Base-by-base conservation (phyloP, 2,888 invertebrate genomes). In the Ichneumoninae sp. region DNA sequence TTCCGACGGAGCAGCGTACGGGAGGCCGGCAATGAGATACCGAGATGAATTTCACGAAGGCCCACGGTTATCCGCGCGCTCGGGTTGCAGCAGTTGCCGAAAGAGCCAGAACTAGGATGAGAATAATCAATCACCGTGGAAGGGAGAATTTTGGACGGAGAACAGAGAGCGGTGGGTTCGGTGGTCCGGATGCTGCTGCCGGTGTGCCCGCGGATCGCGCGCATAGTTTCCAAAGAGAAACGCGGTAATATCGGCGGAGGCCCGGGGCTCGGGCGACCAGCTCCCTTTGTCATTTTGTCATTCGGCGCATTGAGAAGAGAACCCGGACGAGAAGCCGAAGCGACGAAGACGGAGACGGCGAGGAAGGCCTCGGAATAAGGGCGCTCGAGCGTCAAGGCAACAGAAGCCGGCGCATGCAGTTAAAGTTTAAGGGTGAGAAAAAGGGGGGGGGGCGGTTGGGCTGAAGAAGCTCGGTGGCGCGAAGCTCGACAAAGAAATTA, bases 221-320 rank as follows among this genome's bases (percentile, higher is more conserved):
- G 91, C 93, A 92, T 93, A 92, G 92, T 93, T 93, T 90, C 91
- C 88, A 90, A 92, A 92, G 91, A 92, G 91, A 92, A 93, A 92
- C 90, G 74, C 81, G 92, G 93, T 92, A 93, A 93, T 93, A 93
- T 92, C 92, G 92, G 91, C 89, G 89, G 90, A 66, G 83, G 77
- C 77, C 69, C 88, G 91, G 92, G 91, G 89, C 91, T 90, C 92
- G 89, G 33, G 65, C 70, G 90, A 26, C 0, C 57, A 10, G 81
- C 66, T 90, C 92, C 90, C 91, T 88, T 93, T 93, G 93, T 93
- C 92, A 93, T 93, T 93, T 93, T 92, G 92, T 93, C 93, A 92
- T 91, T 89, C 88, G 88, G 88, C 89, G 88, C 88, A 89, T 81
- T 19, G 57, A 65, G 74, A 50, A 71, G 68, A 73, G 66, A 66